Evolutionary conservation across 2,888 invertebrate genomes (phyloP).

Genomic region (Ditula angustiorana): DNA sequence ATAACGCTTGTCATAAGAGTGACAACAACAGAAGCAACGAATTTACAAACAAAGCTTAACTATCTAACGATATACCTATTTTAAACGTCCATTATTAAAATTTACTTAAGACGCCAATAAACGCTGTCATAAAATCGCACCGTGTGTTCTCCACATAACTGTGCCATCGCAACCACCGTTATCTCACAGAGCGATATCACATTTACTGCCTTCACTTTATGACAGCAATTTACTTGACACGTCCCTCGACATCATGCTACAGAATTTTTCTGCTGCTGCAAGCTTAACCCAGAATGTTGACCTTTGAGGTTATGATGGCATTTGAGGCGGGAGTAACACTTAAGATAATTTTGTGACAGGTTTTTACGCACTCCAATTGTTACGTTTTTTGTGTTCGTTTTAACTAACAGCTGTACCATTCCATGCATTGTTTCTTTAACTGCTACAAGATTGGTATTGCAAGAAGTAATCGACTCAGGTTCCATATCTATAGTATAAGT

Average conservation of each 20-base stretch:
- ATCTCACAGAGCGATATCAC: slow-evolving; percentile 20
- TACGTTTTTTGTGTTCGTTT: neutral
- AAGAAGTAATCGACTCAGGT: no score
- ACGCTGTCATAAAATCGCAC: slow-evolving; percentile 11
- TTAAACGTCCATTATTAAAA: neutral
- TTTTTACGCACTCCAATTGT: neutral
- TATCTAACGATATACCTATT: neutral
- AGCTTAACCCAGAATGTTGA: slow-evolving; percentile 19
- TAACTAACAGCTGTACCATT: neutral
- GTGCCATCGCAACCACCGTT: slow-evolving; percentile 25
- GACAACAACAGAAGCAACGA: no score
- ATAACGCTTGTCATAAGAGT: neutral
- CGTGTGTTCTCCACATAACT: slow-evolving; percentile 7
- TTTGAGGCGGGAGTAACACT: neutral
- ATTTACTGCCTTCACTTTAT: slow-evolving; percentile 27
- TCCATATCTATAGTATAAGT: no score
- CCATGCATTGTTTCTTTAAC: neutral
- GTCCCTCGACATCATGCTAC: slow-evolving; percentile 7
- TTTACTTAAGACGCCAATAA: slow-evolving; percentile 25
- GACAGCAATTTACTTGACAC: slow-evolving; percentile 29
- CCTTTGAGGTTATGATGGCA: slow-evolving; percentile 8
- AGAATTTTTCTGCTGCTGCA: neutral
- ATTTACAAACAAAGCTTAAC: neutral
- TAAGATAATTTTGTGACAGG: neutral
- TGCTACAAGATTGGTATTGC: neutral